Conservation (phyloP, 1,140 invertebrate genomes). For the Cecropterus lyciades region DNA sequence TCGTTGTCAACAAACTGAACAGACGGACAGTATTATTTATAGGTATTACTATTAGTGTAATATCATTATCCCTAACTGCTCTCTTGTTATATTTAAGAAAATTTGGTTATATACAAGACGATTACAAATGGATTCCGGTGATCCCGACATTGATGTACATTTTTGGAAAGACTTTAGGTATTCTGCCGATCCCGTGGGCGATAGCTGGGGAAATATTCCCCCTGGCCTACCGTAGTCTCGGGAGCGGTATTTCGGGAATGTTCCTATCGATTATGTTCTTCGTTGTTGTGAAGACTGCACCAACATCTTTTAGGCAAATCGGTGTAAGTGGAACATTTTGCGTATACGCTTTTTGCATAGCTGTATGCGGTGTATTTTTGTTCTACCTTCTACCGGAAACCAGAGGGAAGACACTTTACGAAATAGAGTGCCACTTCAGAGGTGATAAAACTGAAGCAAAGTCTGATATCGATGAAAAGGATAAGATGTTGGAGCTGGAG, state of each 20-base stretch:
- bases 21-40: conserved; percentile 70
- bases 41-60: conserved; percentile 61
- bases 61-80: conserved; percentile 56
- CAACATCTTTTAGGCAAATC: conserved; percentile 79
- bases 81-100: conserved; percentile 66
- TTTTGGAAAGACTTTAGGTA: conserved; percentile 75
- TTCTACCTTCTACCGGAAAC: conserved; percentile 88
- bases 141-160: conserved; percentile 69
- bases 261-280: conserved; percentile 87
- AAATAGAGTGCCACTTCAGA: conserved; percentile 85
- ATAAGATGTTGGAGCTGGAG: conserved; percentile 68
- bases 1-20: conserved; percentile 67
- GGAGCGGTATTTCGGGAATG: conserved; percentile 84
- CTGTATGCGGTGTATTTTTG: conserved; percentile 85
- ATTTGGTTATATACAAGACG: conserved; percentile 58
- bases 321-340: conserved; percentile 86
- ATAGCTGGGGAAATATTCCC: conserved; percentile 85
- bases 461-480: conserved; percentile 51
- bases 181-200: conserved; percentile 85
- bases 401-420: conserved; percentile 87
- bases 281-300: conserved; percentile 87
- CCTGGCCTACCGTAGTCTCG: conserved; percentile 77
- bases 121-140: conserved; percentile 69
- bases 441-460: conserved; percentile 46
- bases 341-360: conserved; percentile 85